Percentiles rank a stretch among this genome's conserved stretches.
Evolutionary conservation across 1,140 invertebrate species (phyloP).

Genomic region (Calliopsis andreniformis): DNA sequence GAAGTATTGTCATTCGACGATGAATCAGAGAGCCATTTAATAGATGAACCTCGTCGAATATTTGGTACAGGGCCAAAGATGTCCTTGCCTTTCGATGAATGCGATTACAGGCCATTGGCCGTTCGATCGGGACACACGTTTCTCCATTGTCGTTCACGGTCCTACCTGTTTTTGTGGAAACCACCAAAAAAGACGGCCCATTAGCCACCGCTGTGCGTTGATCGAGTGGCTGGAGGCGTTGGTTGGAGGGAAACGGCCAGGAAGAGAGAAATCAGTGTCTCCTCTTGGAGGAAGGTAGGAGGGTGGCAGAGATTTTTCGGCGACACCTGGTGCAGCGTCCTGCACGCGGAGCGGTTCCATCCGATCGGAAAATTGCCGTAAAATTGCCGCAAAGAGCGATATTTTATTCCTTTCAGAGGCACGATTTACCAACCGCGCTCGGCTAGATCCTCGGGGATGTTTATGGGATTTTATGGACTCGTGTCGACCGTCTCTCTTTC

Average conservation of each 20-base stretch:
- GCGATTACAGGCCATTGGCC: constrained; percentile 65
- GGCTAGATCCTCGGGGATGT: constrained; percentile 62
- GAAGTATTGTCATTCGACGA: constrained; percentile 3
- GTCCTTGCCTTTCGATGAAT: constrained; percentile 46
- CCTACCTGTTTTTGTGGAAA: constrained; percentile 67
- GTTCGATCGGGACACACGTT: constrained; percentile 50
- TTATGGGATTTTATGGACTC: constrained; percentile 76
- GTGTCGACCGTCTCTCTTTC: constrained; percentile 34
- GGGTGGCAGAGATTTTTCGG: constrained; percentile 12
- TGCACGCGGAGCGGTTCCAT: constrained; percentile 49
- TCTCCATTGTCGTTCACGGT: constrained; percentile 2
- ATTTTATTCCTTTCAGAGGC: constrained; percentile 78
- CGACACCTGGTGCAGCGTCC: constrained; percentile 53
- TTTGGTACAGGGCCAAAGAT: neutral
- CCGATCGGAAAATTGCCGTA: constrained; percentile 80
- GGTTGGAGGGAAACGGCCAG: constrained; percentile 24
- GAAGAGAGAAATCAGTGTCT: neutral
- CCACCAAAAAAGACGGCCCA: constrained; percentile 47
- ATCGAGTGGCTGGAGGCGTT: constrained; percentile 45
- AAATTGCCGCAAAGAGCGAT: constrained; percentile 79
- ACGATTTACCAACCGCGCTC: constrained; percentile 45
- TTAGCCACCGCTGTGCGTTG: constrained; percentile 44
- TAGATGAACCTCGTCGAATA: neutral
- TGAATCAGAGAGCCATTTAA: constrained; percentile 22
- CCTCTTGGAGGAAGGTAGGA: neutral